Base-by-base conservation (phyloP, 2,113 vertebrate genomes). In the Tyto alba region DNA sequence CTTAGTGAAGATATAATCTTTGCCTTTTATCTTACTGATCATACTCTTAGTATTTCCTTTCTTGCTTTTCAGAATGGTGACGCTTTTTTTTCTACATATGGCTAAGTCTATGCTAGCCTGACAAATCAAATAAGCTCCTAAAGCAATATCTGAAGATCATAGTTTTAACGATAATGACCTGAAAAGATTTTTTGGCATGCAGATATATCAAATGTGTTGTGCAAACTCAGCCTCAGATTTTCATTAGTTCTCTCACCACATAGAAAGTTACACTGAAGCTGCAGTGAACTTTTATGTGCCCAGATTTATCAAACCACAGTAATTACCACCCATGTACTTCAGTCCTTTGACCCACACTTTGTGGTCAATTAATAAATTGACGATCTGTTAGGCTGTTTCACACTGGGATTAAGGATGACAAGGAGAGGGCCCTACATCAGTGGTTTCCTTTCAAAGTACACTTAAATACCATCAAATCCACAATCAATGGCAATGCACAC, bases 391-490 rank as follows among this genome's bases (percentile, higher is more conserved):
- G 59, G 67, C 36, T 85, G 48, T 89, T 95, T 95, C 90, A 96
- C 91, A 85, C 83, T 84, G 56, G n/a, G 55, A 86, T 71, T 92
- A 80, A 92, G 43, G 76, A 95, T 89, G 96, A 87, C 84, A 93
- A 91, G 60, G 66, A 96, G 55, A 91, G n/a, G 59, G 34, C 69
- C 76, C 76, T 93, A 74, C 48, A 93, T 96, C 87, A 83, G 93
- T 95, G 96, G 94, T 96, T 96, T 96, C 73, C 76, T 95, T 92
- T 94, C 87, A 69, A 92, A 89, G 63, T 75, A 91, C 82, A 94
- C 88, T 96, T 95, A 95, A 96, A 96, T 95, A 93, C 86, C 92
- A 97, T 94, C 86, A 96, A 91, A 96, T 96, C 90, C 87, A 96
- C 93, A 96, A 97, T 97, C 96, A 96, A 96, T 97, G 92, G 81